Conservation (phyloP, 1,140 invertebrate species). For the Trachymyrmex septentrionalis region DNA sequence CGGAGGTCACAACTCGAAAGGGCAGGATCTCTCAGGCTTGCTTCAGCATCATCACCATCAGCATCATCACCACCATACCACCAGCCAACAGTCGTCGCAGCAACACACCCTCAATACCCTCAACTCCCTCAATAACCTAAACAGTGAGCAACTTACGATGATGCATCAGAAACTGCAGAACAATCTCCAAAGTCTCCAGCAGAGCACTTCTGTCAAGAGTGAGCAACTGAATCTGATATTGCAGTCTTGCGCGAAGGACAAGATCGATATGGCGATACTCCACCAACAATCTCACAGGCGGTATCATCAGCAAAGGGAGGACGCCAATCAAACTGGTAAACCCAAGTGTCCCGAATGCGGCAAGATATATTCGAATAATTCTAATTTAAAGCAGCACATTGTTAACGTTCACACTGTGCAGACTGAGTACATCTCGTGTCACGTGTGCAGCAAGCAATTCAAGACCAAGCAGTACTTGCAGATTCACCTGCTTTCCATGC, state of each 20-base stretch:
- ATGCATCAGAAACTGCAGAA: slow-evolving; percentile 84
- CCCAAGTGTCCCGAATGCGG: slow-evolving; percentile 90
- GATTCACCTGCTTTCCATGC: slow-evolving; percentile 90
- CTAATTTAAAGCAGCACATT: slow-evolving; percentile 92
- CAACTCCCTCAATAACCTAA: slow-evolving; percentile 77
- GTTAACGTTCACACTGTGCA: slow-evolving; percentile 91
- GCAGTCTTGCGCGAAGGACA: slow-evolving; percentile 83
- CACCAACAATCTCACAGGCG: slow-evolving; percentile 73
- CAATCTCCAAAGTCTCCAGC: slow-evolving; percentile 79
- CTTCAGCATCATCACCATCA: slow-evolving; percentile 79
- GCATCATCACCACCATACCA: slow-evolving; percentile 79
- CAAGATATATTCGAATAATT: slow-evolving; percentile 89
- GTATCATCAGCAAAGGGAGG: slow-evolving; percentile 71
- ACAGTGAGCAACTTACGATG: slow-evolving; percentile 81
- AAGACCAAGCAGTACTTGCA: slow-evolving; percentile 91
- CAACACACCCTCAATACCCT: slow-evolving; percentile 74
- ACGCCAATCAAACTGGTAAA: slow-evolving; percentile 81
- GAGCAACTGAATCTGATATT: slow-evolving; percentile 83
- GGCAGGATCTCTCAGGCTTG: slow-evolving; percentile 78
- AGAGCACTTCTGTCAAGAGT: slow-evolving; percentile 62
- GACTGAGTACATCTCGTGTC: slow-evolving; percentile 89
- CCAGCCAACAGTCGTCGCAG: slow-evolving; percentile 77
- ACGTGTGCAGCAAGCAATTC: slow-evolving; percentile 89
- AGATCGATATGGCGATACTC: slow-evolving; percentile 81
- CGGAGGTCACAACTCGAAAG: slow-evolving; percentile 75